phyloP scores from a whole-genome alignment of 2,888 invertebrate species.

The Leptinotarsa tumamoca region DNA sequence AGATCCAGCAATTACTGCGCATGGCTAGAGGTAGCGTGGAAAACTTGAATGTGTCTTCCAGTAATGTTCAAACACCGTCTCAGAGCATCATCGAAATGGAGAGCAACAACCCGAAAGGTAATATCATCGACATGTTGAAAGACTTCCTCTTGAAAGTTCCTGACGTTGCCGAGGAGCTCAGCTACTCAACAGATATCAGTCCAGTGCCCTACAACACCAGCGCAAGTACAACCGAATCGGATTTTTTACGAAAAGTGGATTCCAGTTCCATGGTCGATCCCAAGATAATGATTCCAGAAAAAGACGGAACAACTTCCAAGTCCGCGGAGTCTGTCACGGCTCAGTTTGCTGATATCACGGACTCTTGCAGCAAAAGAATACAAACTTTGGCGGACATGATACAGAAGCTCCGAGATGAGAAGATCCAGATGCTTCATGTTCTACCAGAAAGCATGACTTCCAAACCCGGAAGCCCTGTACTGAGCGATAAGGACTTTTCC shows the following conservation, averaged over 20 bases:
- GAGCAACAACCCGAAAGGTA: constrained; percentile 57
- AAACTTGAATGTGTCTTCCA: constrained; percentile 65
- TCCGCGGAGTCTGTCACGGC: constrained; percentile 40
- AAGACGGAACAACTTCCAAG: constrained; percentile 44
- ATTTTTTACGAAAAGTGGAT: constrained; percentile 22
- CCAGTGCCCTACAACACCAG: constrained; percentile 39
- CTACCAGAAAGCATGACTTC: constrained; percentile 50
- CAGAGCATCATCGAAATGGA: constrained; percentile 67
- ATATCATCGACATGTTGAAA: constrained; percentile 16
- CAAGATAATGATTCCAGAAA: constrained; percentile 29
- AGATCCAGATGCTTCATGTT: constrained; percentile 63
- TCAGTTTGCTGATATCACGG: constrained; percentile 69
- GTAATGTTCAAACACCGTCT: constrained; percentile 67
- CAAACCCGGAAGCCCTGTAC: constrained; percentile 9
- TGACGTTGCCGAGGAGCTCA: constrained; percentile 51
- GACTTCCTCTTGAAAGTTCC: constrained; percentile 37
- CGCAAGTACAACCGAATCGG: constrained; percentile 23
- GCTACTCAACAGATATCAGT: constrained; percentile 45
- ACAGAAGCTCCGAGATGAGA: constrained; percentile 72
- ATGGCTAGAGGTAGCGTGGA: constrained; percentile 69
- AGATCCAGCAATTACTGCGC: constrained; percentile 68
- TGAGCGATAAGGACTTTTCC: constrained; percentile 55
- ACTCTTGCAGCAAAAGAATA: constrained; percentile 70
- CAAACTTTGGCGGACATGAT: constrained; percentile 70
- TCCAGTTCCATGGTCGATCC: not conserved